phyloP scores from a whole-genome alignment of 1,140 invertebrate genomes.

The Scaptomyza hsui region DNA sequence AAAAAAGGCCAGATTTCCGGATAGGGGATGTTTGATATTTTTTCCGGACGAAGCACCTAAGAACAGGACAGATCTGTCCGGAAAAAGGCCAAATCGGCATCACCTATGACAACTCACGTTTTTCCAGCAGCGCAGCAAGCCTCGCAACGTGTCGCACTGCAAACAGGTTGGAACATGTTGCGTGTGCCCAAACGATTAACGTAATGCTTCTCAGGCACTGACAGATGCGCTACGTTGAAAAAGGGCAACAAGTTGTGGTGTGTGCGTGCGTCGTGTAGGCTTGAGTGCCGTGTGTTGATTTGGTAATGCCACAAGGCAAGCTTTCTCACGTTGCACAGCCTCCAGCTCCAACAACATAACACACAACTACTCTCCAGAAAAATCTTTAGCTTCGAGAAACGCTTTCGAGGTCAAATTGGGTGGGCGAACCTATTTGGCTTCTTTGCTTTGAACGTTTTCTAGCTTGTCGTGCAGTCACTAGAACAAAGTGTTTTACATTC shows the following conservation, averaged over 20 bases:
- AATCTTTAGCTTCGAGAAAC: slow-evolving; percentile 4
- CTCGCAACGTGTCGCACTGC: slow-evolving; percentile 42
- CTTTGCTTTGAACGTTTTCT: slow-evolving; percentile 40
- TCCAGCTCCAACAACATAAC: not conserved
- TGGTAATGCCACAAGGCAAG: slow-evolving; percentile 54
- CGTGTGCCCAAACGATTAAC: slow-evolving; percentile 34
- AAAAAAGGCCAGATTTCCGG: no score
- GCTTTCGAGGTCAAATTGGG: slow-evolving; percentile 60
- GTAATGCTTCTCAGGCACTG: slow-evolving; percentile 24
- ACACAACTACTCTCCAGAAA: slow-evolving; percentile 23
- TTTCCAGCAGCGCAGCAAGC: slow-evolving; percentile 56
- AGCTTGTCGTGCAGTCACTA: not conserved
- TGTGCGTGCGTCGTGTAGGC: not conserved
- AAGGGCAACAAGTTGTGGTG: not conserved
- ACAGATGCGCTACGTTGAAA: slow-evolving; percentile 28
- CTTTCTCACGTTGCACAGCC: slow-evolving; percentile 70
- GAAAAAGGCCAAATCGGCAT: no score
- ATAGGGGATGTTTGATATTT: no score
- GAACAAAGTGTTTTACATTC: slow-evolving; percentile 1
- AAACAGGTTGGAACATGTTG: slow-evolving; percentile 67
- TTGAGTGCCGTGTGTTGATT: slow-evolving; percentile 34
- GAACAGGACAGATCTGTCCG: no score
- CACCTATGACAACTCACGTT: slow-evolving; percentile 73
- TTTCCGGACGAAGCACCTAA: no score
- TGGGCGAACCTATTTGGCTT: slow-evolving; percentile 25